Evolutionary conservation across 53 echinoderm and acorn worm species (phyloP).

Genomic region (Astropecten irregularis): DNA sequence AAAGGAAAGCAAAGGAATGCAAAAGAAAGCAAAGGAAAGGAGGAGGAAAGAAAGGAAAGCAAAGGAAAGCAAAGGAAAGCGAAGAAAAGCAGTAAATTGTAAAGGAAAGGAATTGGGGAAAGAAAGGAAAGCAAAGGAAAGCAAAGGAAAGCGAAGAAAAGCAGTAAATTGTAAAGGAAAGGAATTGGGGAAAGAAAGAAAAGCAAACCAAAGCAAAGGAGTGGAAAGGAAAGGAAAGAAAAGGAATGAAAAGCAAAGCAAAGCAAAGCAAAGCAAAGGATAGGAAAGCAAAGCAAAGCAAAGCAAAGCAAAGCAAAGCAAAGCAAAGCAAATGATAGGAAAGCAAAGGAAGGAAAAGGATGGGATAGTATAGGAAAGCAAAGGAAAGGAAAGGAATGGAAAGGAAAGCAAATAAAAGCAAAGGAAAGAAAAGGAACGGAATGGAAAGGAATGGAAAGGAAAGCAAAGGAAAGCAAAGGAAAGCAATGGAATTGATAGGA

Average conservation of each 20-base stretch:
- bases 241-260: no score
- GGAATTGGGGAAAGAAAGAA: not conserved
- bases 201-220: not conserved
- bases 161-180: not conserved
- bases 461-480: not conserved
- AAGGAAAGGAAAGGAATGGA: not conserved
- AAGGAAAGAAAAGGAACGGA: not conserved
- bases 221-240: not conserved
- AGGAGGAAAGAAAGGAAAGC: not conserved
- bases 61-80: not conserved
- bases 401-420: not conserved
- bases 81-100: not conserved
- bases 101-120: no score
- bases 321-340: no score
- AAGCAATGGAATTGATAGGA: not conserved
- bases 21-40: not conserved
- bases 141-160: not conserved
- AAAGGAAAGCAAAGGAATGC: not conserved
- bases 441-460: no score
- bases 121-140: no score
- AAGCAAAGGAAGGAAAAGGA: not conserved
- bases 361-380: not conserved
- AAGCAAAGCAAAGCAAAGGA: no score
- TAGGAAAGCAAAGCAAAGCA: no score
- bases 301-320: not conserved